These are phyloP conservation scores for Adineta ricciae DNA, from an alignment of 2,888 invertebrate genomes.

Conservation along the genomic window DNA sequence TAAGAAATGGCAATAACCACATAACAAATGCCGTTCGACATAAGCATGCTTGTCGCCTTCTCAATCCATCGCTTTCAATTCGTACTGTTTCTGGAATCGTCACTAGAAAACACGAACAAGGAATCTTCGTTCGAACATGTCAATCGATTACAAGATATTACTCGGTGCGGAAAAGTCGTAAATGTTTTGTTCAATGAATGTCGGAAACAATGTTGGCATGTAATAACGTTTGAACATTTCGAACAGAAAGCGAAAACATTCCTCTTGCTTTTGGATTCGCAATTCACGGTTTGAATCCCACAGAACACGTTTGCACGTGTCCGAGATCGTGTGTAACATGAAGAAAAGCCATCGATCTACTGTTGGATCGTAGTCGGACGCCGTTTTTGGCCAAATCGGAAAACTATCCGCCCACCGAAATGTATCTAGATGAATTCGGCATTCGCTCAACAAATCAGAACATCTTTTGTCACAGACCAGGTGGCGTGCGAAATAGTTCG, in stretches of 20 bases:
- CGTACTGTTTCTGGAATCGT: neutral
- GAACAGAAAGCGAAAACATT: slow-evolving; percentile 77
- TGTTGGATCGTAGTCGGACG: neutral
- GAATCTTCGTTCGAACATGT: too few species aligned
- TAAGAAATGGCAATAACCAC: slow-evolving; percentile 18
- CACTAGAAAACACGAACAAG: neutral
- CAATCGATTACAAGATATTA: neutral
- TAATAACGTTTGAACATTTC: slow-evolving; percentile 82
- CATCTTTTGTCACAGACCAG: neutral
- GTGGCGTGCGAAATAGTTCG: neutral
- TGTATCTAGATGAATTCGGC: neutral
- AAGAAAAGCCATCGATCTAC: neutral
- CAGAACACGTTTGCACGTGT: slow-evolving; percentile 15
- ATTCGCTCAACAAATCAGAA: too few species aligned
- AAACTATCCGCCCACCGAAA: neutral
- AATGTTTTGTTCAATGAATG: slow-evolving; percentile 1
- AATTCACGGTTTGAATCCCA: slow-evolving; percentile 50
- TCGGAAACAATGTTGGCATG: slow-evolving; percentile 74
- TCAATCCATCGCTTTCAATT: neutral
- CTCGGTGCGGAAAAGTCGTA: neutral
- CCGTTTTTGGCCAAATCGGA: slow-evolving; percentile 5
- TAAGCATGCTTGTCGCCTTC: neutral
- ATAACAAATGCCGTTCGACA: slow-evolving; percentile 10
- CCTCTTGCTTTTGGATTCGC: slow-evolving; percentile 63
- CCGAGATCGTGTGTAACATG: slow-evolving; percentile 12